These are phyloP conservation scores for Promerops cafer DNA, from an alignment of 2,113 vertebrate species.

Conservation along the genomic window DNA sequence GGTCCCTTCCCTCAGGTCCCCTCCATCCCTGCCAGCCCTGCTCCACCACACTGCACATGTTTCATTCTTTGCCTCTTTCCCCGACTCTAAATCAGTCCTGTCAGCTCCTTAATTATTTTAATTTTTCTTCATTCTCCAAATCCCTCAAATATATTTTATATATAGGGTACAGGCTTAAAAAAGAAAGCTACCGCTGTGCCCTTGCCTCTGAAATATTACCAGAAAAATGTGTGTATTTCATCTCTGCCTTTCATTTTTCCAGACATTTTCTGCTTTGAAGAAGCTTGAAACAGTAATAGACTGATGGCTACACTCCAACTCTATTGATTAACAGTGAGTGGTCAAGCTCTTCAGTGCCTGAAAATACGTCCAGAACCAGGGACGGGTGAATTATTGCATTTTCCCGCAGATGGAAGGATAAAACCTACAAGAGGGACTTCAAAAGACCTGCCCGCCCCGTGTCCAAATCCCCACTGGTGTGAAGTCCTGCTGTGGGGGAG, in stretches of 20 bases:
- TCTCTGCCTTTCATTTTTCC: conserved; percentile 46
- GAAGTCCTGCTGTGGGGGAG: neutral
- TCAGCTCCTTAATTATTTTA: conserved; percentile 51
- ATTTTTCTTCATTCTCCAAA: conserved; percentile 38
- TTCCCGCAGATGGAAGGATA: neutral
- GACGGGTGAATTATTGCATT: neutral
- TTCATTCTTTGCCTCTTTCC: neutral
- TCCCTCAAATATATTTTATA: conserved; percentile 49
- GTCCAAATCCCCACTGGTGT: neutral
- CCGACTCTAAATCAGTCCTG: conserved; percentile 23
- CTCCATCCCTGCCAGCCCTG: neutral
- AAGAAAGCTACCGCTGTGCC: conserved; percentile 14
- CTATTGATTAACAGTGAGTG: conserved; percentile 44
- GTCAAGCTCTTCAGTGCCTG: conserved; percentile 11
- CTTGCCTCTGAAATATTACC: conserved; percentile 54
- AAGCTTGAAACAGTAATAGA: conserved; percentile 40
- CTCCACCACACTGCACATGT: neutral
- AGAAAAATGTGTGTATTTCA: conserved; percentile 38
- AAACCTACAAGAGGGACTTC: neutral
- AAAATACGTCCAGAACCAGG: neutral
- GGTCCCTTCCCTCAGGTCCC: neutral
- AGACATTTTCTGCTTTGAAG: conserved; percentile 22
- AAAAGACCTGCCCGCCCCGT: neutral
- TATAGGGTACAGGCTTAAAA: conserved; percentile 16
- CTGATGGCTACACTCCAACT: conserved; percentile 35